Evolutionary conservation across 2,888 invertebrate genomes (phyloP).

Genomic region (Zelleria hepariella): DNA sequence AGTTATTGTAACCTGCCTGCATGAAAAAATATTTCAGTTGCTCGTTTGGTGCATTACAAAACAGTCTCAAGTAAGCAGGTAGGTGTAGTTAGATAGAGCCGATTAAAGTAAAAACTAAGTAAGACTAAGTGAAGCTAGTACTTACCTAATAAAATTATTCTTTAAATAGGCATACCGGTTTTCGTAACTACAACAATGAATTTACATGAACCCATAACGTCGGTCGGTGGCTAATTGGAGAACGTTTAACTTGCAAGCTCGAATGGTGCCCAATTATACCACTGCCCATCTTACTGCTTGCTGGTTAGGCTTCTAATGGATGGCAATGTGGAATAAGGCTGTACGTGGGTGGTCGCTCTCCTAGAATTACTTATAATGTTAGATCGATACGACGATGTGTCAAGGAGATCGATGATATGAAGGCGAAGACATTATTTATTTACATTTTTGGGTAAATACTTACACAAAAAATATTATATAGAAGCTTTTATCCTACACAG

Average conservation of each 20-base stretch:
- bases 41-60: too few species aligned
- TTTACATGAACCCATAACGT: not conserved
- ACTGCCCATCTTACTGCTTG: slow-evolving; percentile 19
- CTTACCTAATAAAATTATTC: too few species aligned
- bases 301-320: not conserved
- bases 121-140: too few species aligned
- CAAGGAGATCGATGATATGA: not conserved
- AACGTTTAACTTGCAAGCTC: slow-evolving; percentile 20
- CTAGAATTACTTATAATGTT: not conserved
- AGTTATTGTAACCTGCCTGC: not conserved
- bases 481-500: not conserved
- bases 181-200: not conserved
- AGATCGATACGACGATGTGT: not conserved
- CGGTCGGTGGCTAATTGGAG: slow-evolving; percentile 7
- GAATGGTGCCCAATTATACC: slow-evolving; percentile 34
- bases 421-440: not conserved
- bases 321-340: slow-evolving; percentile 4
- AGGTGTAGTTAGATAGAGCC: too few species aligned
- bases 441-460: not conserved
- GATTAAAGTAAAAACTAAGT: too few species aligned
- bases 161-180: slow-evolving; percentile 17
- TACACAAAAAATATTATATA: not conserved
- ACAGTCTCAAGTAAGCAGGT: too few species aligned
- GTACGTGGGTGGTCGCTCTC: slow-evolving; percentile 30
- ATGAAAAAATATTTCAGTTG: too few species aligned